Base-by-base conservation (phyloP, 2,113 vertebrate genomes). In the Daubentonia madagascariensis region DNA sequence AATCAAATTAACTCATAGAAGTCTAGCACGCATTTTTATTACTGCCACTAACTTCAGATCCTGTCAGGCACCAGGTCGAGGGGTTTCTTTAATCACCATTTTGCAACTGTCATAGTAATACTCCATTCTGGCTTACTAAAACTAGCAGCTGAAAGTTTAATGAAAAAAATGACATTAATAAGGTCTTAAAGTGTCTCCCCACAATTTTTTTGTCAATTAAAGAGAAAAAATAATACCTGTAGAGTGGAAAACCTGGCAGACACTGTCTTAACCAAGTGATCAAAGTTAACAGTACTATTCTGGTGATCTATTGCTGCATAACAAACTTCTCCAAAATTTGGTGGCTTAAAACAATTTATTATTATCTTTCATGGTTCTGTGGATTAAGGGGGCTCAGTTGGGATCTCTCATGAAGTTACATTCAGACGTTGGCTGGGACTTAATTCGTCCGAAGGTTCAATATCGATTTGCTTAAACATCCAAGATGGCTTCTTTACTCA, bases 71-170 rank as follows among this genome's bases (percentile, higher is more conserved):
- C n/a, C n/a, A n/a, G n/a, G n/a, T n/a, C 20, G 7, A 57, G 54
- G 11, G 11, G 28, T 63, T 63, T 63, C 28, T 79, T 85, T 65
- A 63, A 28, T 22, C 54, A 70, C 20, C 25, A 25, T 40, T 68
- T 91, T 85, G 25, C 22, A 92, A 61, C 10, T 50, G 28, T 59
- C 20, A 89, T 50, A 57, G 22, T 78, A 85, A 25, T 54, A 59
- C 63, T 86, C 63, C 54, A 87, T 87, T 80, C 83, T 63, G 37
- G 75, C 22, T 65, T 95, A 91, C 54, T 81, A 92, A 91, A 80
- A 73, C 75, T 63, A 45, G 65, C 48, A 92, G 14, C 52, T 76
- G 20, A 92, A 54, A 87, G 16, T 65, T 61, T 81, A 65, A 87
- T 80, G 54, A 28, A 40, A 18, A 52, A 95, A 90, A 61, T 3